Evolutionary conservation across 1,140 invertebrate species (phyloP), one percentile per base, ranked within the genome.

Genomic region (Papilio aristodemus): DNA sequence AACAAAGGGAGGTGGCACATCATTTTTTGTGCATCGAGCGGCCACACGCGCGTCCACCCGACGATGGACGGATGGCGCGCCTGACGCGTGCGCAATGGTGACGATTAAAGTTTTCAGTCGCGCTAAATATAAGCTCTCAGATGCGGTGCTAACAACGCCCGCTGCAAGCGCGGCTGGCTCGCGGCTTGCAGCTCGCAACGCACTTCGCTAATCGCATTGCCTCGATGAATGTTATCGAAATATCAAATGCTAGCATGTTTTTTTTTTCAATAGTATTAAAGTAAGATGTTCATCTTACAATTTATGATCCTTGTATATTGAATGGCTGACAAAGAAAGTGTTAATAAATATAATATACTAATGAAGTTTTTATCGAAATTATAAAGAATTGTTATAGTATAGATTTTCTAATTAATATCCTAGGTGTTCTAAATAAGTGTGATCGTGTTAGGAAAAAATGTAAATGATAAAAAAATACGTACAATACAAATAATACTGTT

Each of bases 1-100:
- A 89, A 89, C 87, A 91, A 91, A 89, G 87, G 85, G 84, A 89
- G 81, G 83, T 87, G 84, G 76, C 86, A 89, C 87, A 80, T 87
- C 77, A 87, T 88, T 89, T 88, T 89, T 90, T 88, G 83, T 89
- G 57, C 83, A 86, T 84, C 78, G 74, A 77, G 71, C 81, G 87
- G 86, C 87, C 89, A 91, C 89, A 86, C 89, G 85, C 85, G 82
- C 79, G 71, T 78, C 79, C 64, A 59, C 63, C 64, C 70, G 87
- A 79, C 79, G 87, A 91, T 71, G 71, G 89, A 91, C 82, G 85
- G 78, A 83, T 79, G 76, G 79, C 63, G 81, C 79, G 81, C 38
- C 67, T 83, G 85, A 87, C 79, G 82, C 68, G 79, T 68, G 77
- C 72, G 37, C 64, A 63, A 64, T 74, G 79, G 80, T 80, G 89